Evolutionary conservation across 2,888 invertebrate genomes (phyloP), one percentile per base, ranked within the genome.

Genomic region (Operophtera brumata): DNA sequence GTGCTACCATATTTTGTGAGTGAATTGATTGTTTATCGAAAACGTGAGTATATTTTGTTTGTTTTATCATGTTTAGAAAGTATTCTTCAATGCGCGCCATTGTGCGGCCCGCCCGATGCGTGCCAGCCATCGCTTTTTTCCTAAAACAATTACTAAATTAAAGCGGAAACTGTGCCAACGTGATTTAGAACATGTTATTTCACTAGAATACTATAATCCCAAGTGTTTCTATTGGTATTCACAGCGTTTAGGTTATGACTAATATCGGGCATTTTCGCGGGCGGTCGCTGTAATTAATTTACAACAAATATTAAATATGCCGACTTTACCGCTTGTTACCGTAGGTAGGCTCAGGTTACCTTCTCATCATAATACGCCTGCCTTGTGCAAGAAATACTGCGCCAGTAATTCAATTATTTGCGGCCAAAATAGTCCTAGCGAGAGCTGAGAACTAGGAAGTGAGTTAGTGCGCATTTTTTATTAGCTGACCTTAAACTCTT

Each of bases 111-210:
- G 84, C 86, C 12, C n/a, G n/a, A n/a, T n/a, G n/a, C n/a, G n/a
- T n/a, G 34, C 11, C 86, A 85, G 86, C 87, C 86, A 87, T 86
- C 77, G 77, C 70, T 74, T 74, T 74, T 70, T 67, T 28, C 65
- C 52, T 59, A 57, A 66, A 64, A 63, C 59, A 50, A 57, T 61
- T 50, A 64, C 37, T 49, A 61, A 50, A 58, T 62, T 6, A 11
- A 11, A 11, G 25, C 42, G 12, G 11, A 50, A 20, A 28, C 37
- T 47, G n/a, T 8, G 39, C 39, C 43, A 28, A 39, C 47, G 14
- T 35, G 50, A 37, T 55, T 36, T 20, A n/a, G 1, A 13, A 13
- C 13, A 13, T 20, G 3, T 36, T 41, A 61, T 36, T 58, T 49
- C n/a, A 36, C 35, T 46, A 13, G 20, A 37, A 4, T 10, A 34